phyloP scores from a whole-genome alignment of 2,888 invertebrate genomes.

The Ecdyonurus torrentis region DNA sequence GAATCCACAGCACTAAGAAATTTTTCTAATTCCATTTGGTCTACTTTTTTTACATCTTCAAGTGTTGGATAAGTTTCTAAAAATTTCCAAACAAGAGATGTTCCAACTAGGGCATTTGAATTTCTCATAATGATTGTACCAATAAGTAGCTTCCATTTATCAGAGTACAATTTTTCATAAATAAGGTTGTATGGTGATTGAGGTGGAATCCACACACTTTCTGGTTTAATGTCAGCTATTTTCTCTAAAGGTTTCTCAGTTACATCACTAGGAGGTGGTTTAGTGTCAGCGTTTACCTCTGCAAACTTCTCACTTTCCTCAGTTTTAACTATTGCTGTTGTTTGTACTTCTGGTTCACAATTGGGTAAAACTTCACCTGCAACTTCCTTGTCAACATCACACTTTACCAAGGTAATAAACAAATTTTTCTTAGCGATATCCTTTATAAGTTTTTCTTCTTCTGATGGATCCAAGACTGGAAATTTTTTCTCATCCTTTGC shows the following conservation, averaged over 20 bases:
- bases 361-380: too few species aligned
- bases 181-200: constrained; percentile 29
- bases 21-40: constrained; percentile 23
- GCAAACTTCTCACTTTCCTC: not conserved
- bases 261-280: not conserved
- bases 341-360: not conserved
- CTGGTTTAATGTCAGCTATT: too few species aligned
- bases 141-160: constrained; percentile 33
- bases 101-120: constrained; percentile 17
- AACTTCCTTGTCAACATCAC: not conserved
- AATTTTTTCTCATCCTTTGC: not conserved
- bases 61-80: constrained; percentile 27
- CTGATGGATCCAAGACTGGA: not conserved
- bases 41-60: constrained; percentile 23
- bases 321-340: not conserved
- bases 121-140: constrained; percentile 30
- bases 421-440: not conserved
- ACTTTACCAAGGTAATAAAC: not conserved
- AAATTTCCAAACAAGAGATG: constrained; percentile 27
- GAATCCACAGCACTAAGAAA: constrained; percentile 28
- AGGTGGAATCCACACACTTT: constrained; percentile 20
- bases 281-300: too few species aligned
- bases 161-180: constrained; percentile 30
- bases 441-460: not conserved
- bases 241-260: not conserved